These are phyloP conservation scores for Lepus europaeus DNA, from an alignment of 2,113 vertebrate genomes.

Conservation along the genomic window DNA sequence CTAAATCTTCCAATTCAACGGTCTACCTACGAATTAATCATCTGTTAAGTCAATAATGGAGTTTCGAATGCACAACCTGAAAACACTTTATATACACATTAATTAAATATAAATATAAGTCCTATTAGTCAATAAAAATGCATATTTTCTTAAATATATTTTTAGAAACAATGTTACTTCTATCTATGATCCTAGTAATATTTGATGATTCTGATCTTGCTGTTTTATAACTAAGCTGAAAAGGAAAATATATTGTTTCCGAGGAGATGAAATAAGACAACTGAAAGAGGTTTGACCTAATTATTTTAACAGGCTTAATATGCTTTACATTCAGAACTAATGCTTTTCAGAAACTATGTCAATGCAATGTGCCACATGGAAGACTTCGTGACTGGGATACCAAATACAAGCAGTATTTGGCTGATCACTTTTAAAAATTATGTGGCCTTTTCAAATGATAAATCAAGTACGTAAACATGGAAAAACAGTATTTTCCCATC, in stretches of 20 bases:
- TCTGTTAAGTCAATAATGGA: neutral
- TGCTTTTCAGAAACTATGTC: constrained; percentile 9
- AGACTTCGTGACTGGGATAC: neutral
- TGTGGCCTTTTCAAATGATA: neutral
- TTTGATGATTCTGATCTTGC: neutral
- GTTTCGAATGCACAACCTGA: neutral
- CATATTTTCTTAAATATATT: neutral
- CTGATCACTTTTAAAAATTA: constrained; percentile 45
- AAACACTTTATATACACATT: neutral
- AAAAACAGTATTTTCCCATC: neutral
- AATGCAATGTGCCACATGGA: neutral
- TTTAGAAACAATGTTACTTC: neutral
- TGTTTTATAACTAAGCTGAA: neutral
- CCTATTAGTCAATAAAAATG: neutral
- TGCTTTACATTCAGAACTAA: neutral
- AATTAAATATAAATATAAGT: neutral
- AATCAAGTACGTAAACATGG: neutral
- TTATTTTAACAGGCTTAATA: constrained; percentile 41
- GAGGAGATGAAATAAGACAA: constrained; percentile 33
- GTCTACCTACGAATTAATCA: neutral
- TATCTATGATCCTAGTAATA: neutral
- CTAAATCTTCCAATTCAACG: neutral
- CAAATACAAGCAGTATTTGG: neutral
- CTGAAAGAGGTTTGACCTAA: constrained; percentile 24
- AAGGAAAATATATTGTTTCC: neutral